These are phyloP conservation scores for Amazona vittata DNA, from an alignment of 2,113 vertebrate species.

Conservation along the genomic window DNA sequence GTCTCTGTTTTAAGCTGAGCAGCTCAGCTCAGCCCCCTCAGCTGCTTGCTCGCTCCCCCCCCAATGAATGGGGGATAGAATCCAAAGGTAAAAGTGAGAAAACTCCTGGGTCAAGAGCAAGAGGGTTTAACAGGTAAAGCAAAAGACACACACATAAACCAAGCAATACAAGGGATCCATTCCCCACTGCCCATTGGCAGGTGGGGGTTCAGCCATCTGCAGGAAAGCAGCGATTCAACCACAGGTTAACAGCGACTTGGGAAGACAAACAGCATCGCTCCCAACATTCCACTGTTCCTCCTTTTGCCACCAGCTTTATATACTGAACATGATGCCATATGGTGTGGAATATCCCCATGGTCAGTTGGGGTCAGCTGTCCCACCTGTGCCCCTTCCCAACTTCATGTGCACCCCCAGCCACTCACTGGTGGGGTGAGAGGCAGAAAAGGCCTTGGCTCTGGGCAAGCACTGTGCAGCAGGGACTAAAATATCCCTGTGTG, in stretches of 20 bases:
- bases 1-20: background rate
- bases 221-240: background rate
- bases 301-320: background rate
- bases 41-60: background rate
- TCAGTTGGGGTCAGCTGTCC: background rate
- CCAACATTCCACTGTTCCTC: background rate
- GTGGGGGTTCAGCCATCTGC: background rate
- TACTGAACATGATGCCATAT: background rate
- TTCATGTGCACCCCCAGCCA: background rate
- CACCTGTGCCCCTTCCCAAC: background rate
- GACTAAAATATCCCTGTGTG: background rate
- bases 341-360: background rate
- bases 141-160: background rate
- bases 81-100: background rate
- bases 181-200: background rate
- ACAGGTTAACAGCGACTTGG: background rate
- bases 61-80: background rate
- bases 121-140: background rate
- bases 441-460: background rate
- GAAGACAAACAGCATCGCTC: accelerated
- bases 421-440: background rate
- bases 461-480: background rate
- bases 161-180: background rate
- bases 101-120: background rate
- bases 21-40: background rate